Evolutionary conservation across 53 echinoderm and acorn worm genomes (phyloP).

Genomic region (Echinarachnius parma): DNA sequence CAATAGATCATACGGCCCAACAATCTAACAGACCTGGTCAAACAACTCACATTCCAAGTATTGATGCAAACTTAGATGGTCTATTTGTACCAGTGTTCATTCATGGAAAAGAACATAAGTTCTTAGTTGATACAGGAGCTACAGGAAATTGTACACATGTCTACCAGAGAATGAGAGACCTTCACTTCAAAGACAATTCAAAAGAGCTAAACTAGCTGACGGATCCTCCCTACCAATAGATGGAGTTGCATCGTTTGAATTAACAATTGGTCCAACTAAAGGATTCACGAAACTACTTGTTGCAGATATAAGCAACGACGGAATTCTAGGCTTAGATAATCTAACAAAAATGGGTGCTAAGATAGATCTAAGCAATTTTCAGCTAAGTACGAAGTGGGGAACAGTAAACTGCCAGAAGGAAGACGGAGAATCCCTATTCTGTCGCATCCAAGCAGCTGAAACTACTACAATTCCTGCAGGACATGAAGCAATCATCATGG

Average conservation of each 20-base stretch:
- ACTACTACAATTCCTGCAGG: slow-evolving; percentile 28
- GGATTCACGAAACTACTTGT: background rate
- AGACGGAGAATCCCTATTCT: background rate
- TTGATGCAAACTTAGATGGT: background rate
- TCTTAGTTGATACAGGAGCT: slow-evolving; percentile 25
- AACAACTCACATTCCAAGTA: background rate
- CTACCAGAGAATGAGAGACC: background rate
- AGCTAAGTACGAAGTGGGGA: slow-evolving; percentile 18
- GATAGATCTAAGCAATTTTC: background rate
- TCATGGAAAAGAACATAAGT: background rate
- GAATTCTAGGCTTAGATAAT: slow-evolving; percentile 13
- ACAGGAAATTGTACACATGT: background rate
- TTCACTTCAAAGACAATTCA: background rate
- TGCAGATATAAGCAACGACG: slow-evolving; percentile 20
- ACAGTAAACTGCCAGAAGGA: background rate
- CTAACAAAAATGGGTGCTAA: slow-evolving; percentile 13
- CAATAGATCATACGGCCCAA: background rate
- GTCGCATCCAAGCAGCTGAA: slow-evolving; percentile 12
- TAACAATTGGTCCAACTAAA: slow-evolving; percentile 5
- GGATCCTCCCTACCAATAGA: background rate
- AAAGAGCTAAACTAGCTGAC: background rate
- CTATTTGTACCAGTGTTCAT: background rate
- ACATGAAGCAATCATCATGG: slow-evolving; percentile 8
- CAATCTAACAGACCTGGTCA: background rate
- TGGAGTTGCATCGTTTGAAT: background rate